These are phyloP conservation scores for Lytechinus variegatus DNA, from an alignment of 35 echinoderm and acorn worm species.

Conservation along the genomic window DNA sequence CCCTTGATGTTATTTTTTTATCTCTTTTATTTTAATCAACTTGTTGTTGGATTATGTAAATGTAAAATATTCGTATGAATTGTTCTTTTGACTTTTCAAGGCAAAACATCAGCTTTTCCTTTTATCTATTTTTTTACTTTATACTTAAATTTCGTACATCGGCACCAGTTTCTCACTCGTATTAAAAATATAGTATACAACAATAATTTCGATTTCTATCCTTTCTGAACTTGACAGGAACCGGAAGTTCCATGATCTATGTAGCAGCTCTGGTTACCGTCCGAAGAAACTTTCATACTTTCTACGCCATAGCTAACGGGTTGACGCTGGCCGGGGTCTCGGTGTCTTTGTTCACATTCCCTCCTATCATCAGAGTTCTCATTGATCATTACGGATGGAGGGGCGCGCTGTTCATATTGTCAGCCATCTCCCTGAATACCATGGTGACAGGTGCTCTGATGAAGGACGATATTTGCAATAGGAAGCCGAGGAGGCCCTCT, in stretches of 20 bases:
- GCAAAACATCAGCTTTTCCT: too few species aligned
- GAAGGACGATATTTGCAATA: not conserved
- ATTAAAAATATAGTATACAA: too few species aligned
- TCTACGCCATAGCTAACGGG: constrained; percentile 32
- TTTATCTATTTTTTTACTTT: too few species aligned
- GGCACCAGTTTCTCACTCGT: too few species aligned
- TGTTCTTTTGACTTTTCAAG: too few species aligned
- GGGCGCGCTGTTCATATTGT: constrained; percentile 18
- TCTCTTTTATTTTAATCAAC: too few species aligned
- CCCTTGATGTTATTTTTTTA: too few species aligned
- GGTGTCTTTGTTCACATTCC: constrained; percentile 30
- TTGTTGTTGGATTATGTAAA: too few species aligned
- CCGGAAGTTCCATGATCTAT: constrained; percentile 7
- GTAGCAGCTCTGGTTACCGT: constrained; percentile 40
- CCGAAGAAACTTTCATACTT: not conserved
- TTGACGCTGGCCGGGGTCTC: constrained; percentile 34
- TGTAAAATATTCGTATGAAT: too few species aligned
- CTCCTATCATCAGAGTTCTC: constrained; percentile 35
- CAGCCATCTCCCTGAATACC: constrained; percentile 28
- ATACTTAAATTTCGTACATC: too few species aligned
- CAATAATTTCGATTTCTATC: not conserved
- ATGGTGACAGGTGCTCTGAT: constrained; percentile 42
- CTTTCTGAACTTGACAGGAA: not conserved
- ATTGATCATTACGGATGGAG: constrained; percentile 30
- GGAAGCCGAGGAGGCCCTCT: not conserved